Evolutionary conservation across 1,140 invertebrate species (phyloP).

Genomic region (Reticulitermes speratus): DNA sequence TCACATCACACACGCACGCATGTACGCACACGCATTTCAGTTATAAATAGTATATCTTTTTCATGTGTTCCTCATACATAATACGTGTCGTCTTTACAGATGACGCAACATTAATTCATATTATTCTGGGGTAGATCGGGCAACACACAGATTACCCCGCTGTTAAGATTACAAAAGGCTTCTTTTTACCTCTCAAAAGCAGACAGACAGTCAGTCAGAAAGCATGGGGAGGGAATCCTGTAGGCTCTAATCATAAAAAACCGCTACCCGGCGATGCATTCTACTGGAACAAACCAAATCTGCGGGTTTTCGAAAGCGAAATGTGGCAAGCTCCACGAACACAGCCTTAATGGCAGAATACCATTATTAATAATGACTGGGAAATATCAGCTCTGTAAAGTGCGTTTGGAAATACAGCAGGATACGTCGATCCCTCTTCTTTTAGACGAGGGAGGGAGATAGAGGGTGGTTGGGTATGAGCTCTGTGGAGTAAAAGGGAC

Average conservation of each 20-base stretch:
- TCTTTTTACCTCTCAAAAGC: conserved; percentile 16
- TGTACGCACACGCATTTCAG: too few relatives aligned
- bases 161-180: conserved; percentile 2
- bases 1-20: too few relatives aligned
- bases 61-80: background rate
- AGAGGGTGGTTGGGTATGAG: background rate
- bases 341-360: conserved; percentile 26
- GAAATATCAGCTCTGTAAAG: background rate
- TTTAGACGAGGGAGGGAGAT: background rate
- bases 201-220: conserved; percentile 7
- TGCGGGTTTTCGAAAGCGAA: conserved; percentile 21
- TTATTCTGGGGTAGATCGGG: background rate
- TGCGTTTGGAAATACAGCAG: conserved; percentile 16
- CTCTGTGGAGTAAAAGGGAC: background rate
- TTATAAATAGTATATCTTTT: too few relatives aligned
- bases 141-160: background rate
- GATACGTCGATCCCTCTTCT: background rate
- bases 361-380: conserved; percentile 29
- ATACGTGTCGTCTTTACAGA: background rate
- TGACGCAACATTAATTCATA: conserved; percentile 4
- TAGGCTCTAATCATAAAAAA: conserved; percentile 17
- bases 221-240: background rate
- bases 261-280: conserved; percentile 21
- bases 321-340: background rate
- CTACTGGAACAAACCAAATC: conserved; percentile 24